phyloP scores from a whole-genome alignment of 2,888 invertebrate genomes.

The Trachelus iudaicus region DNA sequence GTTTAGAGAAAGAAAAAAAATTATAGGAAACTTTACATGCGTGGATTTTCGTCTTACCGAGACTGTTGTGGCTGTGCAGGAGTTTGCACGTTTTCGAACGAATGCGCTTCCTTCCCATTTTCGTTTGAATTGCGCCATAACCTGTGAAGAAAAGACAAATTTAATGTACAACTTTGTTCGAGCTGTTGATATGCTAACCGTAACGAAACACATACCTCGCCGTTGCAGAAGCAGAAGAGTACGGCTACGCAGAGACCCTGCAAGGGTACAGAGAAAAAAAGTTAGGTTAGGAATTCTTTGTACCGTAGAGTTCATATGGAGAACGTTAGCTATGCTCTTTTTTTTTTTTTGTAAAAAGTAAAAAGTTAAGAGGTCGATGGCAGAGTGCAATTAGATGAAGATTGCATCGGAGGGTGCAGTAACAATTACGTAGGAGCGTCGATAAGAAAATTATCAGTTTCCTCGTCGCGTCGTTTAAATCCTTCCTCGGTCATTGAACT shows the following conservation, averaged over 20 bases:
- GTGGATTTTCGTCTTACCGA: conserved; percentile 76
- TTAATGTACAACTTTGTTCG: neutral
- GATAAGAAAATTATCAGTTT: neutral
- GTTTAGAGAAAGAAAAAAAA: neutral
- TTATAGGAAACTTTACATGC: neutral
- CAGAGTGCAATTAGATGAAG: neutral
- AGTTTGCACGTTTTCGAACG: conserved; percentile 80
- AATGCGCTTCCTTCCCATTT: conserved; percentile 82
- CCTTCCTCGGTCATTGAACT: neutral
- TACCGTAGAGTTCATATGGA: neutral
- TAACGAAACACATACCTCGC: conserved; percentile 77
- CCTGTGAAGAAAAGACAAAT: conserved; percentile 58
- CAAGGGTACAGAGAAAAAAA: conserved; percentile 39
- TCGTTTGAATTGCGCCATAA: conserved; percentile 83
- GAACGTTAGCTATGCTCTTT: neutral
- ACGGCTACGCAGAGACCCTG: conserved; percentile 94
- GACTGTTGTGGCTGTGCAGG: conserved; percentile 87
- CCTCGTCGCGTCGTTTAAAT: neutral
- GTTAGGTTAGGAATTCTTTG: neutral
- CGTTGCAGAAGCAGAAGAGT: conserved; percentile 94
- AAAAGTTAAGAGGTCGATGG: neutral
- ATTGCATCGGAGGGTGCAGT: neutral
- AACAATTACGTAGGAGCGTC: neutral
- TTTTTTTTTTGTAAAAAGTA: neutral
- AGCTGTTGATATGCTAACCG: neutral